Evolutionary conservation across 2,797 vertebrate genomes (phyloP), one percentile per base, ranked within the genome.

Genomic region (Microctenopoma lineatum): DNA sequence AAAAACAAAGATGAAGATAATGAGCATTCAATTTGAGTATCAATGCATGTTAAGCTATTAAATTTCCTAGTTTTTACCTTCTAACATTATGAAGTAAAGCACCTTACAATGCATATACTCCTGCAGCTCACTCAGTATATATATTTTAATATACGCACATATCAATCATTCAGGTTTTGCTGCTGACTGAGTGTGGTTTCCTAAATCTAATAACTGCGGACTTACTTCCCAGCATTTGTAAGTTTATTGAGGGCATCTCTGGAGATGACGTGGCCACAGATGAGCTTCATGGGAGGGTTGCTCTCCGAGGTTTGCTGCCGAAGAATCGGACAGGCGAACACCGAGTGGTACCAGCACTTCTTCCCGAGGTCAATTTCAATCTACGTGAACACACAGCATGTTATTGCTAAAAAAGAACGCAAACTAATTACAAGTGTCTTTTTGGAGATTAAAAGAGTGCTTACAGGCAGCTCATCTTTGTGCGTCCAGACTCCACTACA

Each of bases 341-440:
- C 96, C 0, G 96, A 97, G 87, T 97, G 96, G 88, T 96, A 97
- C 96, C 96, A 97, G 91, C 96, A 97, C 88, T 97, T 97, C 92
- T 96, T 97, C 38, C 96, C 96, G 0, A 97, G 92, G 84, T 97
- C 96, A 2, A 97, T 96, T 90, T 97, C 96, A 76, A 97, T 97
- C 96, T 96, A 59, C 25, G 68, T 2, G 7, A 36, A 32, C 3
- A 81, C 25, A 73, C 4, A 44, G 1, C 53, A 39, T 18, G n/a
- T 18, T 4, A 48, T 12, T 0, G 18, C 1, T 29, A 7, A 34
- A 9, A 29, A 70, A 25, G 4, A 54, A 44, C 2, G 0, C 50
- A 12, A 25, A 54, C 7, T 5, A 10, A 2, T 0, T 0, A 11
- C 18, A n/a, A 15, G 13, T 3, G 18, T 2, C 1, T 3, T 46